These are phyloP conservation scores for cat (Felis catus) DNA, from an alignment of 2,113 vertebrate species.

Conservation along the genomic window DNA sequence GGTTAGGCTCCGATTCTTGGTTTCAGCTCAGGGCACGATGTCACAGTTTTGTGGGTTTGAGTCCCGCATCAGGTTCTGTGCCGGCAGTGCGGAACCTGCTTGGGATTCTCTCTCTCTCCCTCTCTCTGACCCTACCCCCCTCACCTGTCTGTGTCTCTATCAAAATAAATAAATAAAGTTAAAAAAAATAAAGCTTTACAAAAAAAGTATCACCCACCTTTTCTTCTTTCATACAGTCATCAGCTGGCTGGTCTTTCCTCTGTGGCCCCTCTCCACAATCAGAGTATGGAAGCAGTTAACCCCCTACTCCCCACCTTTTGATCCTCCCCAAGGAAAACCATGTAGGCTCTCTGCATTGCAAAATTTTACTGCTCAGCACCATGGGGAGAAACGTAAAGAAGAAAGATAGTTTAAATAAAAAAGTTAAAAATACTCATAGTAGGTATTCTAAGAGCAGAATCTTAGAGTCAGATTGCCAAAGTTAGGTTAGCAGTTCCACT, in stretches of 20 bases:
- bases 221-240: background rate
- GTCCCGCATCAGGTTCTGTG: no score
- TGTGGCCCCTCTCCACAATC: background rate
- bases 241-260: background rate
- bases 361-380: background rate
- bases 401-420: slow-evolving; percentile 10
- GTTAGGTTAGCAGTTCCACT: background rate
- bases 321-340: background rate
- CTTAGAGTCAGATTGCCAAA: background rate
- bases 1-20: no score
- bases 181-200: no score
- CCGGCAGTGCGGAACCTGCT: no score
- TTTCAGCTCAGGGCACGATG: no score
- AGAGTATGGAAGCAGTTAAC: background rate
- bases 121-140: no score
- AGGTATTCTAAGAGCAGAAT: background rate
- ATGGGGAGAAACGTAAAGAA: slow-evolving; percentile 19
- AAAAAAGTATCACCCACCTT: background rate
- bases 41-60: no score
- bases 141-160: no score
- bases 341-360: background rate
- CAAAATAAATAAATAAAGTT: no score
- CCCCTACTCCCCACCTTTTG: background rate
- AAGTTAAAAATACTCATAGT: background rate
- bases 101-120: no score